Percentiles rank a stretch among this genome's conserved stretches.
phyloP scores from a whole-genome alignment of 30 jellyfish, hydroid and myxozoan genomes.

The Cassiopea xamachana region DNA sequence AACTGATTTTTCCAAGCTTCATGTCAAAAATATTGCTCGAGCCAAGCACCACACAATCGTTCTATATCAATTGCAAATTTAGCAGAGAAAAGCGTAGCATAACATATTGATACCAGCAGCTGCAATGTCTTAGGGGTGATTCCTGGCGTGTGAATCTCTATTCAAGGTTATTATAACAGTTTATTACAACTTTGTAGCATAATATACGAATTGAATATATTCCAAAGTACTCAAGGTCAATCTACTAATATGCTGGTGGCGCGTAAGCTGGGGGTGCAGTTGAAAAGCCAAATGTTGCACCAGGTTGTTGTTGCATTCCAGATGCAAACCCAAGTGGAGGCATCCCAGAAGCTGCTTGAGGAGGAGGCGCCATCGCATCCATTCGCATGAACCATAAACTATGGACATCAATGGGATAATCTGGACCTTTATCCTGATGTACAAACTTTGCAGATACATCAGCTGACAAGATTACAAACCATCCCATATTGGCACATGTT shows the following conservation, averaged over 20 bases:
- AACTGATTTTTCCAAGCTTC: no score
- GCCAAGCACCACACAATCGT: no score
- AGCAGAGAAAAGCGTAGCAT: no score
- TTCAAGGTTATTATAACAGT: no score
- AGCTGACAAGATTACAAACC: conserved; percentile 80
- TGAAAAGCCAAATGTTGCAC: conserved; percentile 6
- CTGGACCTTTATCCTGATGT: conserved; percentile 86
- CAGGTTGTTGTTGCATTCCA: conserved; percentile 48
- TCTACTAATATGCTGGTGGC: not conserved
- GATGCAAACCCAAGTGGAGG: not conserved
- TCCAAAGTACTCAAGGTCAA: not conserved
- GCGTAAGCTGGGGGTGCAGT: conserved; percentile 23
- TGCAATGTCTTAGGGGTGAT: no score
- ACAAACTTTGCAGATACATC: conserved; percentile 84
- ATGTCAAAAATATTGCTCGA: no score
- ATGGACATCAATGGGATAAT: conserved; percentile 88
- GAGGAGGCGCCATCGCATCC: conserved; percentile 53
- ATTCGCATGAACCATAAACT: conserved; percentile 79
- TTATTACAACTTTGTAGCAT: no score
- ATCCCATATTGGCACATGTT: conserved; percentile 68
- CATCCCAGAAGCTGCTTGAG: conserved; percentile 6
- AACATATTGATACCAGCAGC: no score
- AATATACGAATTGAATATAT: no score
- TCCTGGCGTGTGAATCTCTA: no score
- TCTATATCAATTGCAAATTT: no score